Evolutionary conservation across 2,113 vertebrate species (phyloP).

Genomic region (Labeo catla): DNA sequence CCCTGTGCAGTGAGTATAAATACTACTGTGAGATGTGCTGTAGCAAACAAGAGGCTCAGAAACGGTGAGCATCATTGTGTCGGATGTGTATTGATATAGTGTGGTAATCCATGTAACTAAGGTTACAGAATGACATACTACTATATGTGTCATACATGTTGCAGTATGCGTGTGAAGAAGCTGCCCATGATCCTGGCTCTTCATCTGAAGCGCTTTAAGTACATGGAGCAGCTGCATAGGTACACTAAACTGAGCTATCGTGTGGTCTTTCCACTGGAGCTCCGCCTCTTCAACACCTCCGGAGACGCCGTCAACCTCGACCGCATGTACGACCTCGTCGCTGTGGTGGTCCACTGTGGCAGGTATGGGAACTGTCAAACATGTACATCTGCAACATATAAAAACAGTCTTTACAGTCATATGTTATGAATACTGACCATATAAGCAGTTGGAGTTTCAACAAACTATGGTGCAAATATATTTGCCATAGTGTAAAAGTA

Average conservation of each 20-base stretch:
- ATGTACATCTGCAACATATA: neutral
- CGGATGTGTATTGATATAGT: neutral
- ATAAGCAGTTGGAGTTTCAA: constrained; percentile 1
- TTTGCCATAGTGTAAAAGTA: neutral
- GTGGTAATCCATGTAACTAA: neutral
- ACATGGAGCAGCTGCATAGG: constrained; percentile 96
- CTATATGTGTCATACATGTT: constrained; percentile 41
- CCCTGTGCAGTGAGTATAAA: constrained; percentile 95
- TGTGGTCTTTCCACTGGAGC: constrained; percentile 93
- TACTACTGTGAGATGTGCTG: constrained; percentile 98
- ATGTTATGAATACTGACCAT: neutral
- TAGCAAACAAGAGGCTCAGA: constrained; percentile 98
- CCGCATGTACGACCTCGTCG: constrained; percentile 96
- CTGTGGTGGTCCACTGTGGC: constrained; percentile 96
- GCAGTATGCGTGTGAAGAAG: constrained; percentile 95
- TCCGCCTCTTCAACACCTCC: constrained; percentile 96
- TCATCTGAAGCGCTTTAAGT: constrained; percentile 97
- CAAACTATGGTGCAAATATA: neutral
- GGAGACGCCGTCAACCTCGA: constrained; percentile 91
- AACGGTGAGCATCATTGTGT: constrained; percentile 79
- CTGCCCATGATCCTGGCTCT: constrained; percentile 96
- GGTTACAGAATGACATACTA: neutral
- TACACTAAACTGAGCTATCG: constrained; percentile 97
- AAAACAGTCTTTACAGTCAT: neutral
- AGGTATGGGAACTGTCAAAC: constrained; percentile 74